A percentile compares a stretch with the other conserved stretches of the same genome.
phyloP scores from a whole-genome alignment of 2,888 invertebrate species.

The Campoletis raptor region DNA sequence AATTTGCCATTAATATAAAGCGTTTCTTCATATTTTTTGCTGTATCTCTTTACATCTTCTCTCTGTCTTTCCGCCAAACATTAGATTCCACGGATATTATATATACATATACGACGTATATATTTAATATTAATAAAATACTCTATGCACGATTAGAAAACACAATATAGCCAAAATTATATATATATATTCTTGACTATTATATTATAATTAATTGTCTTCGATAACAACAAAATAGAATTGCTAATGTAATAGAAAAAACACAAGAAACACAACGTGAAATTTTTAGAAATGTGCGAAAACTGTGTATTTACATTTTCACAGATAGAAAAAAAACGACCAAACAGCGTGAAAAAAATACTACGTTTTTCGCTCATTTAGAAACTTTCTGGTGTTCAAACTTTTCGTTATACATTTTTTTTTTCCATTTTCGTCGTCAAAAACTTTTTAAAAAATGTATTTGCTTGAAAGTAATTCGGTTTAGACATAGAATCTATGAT shows the following conservation, averaged over 20 bases:
- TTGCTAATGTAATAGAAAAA: conserved; percentile 43
- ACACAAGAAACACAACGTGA: conserved; percentile 18
- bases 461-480: conserved; percentile 59
- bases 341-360: not conserved
- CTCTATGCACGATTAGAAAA: conserved; percentile 65
- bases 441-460: conserved; percentile 2
- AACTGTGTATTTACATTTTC: not conserved
- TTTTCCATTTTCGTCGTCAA: conserved; percentile 20
- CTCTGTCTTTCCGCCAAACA: conserved; percentile 15
- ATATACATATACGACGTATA: conserved; percentile 9
- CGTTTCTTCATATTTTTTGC: conserved; percentile 40
- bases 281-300: conserved; percentile 25
- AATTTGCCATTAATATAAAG: conserved; percentile 7
- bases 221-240: conserved; percentile 39
- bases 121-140: conserved; percentile 27
- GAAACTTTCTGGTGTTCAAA: conserved; percentile 12
- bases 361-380: not conserved
- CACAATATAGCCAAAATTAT: conserved; percentile 45
- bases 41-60: conserved; percentile 39
- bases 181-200: conserved; percentile 34
- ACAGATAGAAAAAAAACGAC: not conserved
- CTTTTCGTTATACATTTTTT: not conserved
- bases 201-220: conserved; percentile 20
- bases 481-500: conserved; percentile 80
- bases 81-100: conserved; percentile 42